phyloP scores from a whole-genome alignment of 1,140 invertebrate genomes.

The Charaxes varanes region DNA sequence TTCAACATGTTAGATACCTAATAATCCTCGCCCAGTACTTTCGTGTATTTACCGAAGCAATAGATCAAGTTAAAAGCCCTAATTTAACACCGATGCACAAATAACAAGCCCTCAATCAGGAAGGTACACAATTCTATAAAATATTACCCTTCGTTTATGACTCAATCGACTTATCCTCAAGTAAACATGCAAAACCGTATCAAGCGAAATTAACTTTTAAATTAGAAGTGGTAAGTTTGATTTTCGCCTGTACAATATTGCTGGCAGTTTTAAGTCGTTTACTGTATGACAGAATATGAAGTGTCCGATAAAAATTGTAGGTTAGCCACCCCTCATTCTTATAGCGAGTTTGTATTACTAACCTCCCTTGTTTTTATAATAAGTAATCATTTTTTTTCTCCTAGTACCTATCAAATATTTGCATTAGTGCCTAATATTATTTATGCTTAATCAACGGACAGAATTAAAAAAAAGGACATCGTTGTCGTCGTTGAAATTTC shows the following conservation, averaged over 20 bases:
- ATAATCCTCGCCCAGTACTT: too few species aligned
- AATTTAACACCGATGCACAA: constrained; percentile 37
- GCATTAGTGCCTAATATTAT: too few species aligned
- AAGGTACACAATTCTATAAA: constrained; percentile 44
- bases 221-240: background rate
- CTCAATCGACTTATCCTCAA: constrained; percentile 64
- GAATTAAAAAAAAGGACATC: too few species aligned
- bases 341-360: constrained; percentile 8
- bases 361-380: constrained; percentile 20
- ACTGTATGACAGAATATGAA: constrained; percentile 35
- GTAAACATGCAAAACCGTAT: too few species aligned
- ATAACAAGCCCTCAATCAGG: constrained; percentile 43
- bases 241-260: constrained; percentile 7
- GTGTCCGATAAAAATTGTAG: constrained; percentile 53
- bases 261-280: constrained; percentile 2
- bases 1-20: too few species aligned
- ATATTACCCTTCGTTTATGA: constrained; percentile 40
- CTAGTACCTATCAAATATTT: too few species aligned
- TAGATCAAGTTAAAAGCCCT: constrained; percentile 51
- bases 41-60: constrained; percentile 23
- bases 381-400: too few species aligned
- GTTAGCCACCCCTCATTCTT: constrained; percentile 33
- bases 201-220: constrained; percentile 9
- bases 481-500: too few species aligned
- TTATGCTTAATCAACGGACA: too few species aligned